A percentile compares a stretch with the other conserved stretches of the same genome.
Evolutionary conservation across 1,140 invertebrate genomes (phyloP).

Genomic region (Sinonovacula constricta): DNA sequence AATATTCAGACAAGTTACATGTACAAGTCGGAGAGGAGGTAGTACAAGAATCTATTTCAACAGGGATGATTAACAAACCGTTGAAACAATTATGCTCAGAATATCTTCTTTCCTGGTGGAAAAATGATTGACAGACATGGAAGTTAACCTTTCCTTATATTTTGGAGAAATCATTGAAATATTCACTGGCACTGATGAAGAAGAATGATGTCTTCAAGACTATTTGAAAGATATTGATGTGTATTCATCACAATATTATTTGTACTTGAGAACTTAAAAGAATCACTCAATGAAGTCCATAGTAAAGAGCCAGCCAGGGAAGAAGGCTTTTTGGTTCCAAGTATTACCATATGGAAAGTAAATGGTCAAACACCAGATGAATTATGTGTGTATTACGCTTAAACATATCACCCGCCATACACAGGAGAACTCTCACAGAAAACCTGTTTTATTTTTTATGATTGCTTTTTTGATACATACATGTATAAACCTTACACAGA

Average conservation of each 20-base stretch:
- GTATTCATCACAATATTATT: conserved; percentile 1
- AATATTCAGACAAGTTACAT: not conserved
- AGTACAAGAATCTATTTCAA: not conserved
- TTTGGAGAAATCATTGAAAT: not conserved
- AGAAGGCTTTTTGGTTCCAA: not conserved
- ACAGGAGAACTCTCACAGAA: not conserved
- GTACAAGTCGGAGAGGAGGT: not conserved
- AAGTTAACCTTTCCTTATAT: not conserved
- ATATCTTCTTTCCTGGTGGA: not conserved
- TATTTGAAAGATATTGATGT: not conserved
- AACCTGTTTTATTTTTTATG: not conserved
- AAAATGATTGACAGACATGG: not conserved
- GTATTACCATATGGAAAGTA: not conserved
- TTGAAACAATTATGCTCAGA: not conserved
- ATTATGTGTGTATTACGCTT: not conserved
- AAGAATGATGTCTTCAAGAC: not conserved
- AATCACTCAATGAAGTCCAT: not conserved
- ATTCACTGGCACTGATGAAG: not conserved
- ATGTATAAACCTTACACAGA: not conserved
- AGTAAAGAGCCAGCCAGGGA: not conserved
- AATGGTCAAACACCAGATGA: not conserved
- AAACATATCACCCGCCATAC: not conserved
- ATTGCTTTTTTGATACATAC: not conserved
- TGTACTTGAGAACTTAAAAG: not conserved
- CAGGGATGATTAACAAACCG: not conserved